Base-by-base conservation (phyloP, 2,113 vertebrate genomes). In the Esox niger region DNA sequence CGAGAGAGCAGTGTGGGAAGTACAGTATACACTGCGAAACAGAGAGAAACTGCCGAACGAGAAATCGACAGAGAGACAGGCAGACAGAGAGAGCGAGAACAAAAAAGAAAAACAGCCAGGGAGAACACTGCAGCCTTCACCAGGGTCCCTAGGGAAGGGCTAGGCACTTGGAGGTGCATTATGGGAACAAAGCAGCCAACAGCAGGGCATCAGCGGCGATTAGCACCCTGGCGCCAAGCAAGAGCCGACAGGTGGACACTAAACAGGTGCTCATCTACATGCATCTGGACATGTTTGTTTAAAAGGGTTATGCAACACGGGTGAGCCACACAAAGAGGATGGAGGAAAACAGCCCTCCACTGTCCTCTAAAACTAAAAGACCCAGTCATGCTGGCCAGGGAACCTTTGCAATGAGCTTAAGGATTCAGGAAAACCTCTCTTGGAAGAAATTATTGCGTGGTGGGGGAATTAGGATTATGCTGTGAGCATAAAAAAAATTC, bases 221-320 rank as follows among this genome's bases (percentile, higher is more conserved):
- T 84, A 85, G 80, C 29, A 32, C 6, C 1, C 47, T 68, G 2
- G 56, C 49, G 25, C 47, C 29, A 38, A 21, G 61, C 31, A 35
- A 6, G 1, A 10, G 63, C 5, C 0, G 70, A 79, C 79, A 83
- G 77, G 73, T 83, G 83, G 73, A 64, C 57, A 7, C 62, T 26
- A 61, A 79, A 66, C 83, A 81, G 79, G 77, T 86, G 84, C 74
- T 78, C 79, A 81, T 85, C 79, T 83, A 70, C 75, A 83, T 82
- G 66, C 73, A 70, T 67, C 71, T 79, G 61, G 67, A n/a, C 35
- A 38, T 38, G 35, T 38, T 38, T 11, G 5, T 38, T 5, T 38
- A 6, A 38, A 38, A 6, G 35, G 5, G 35, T 38, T n/a, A n/a
- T n/a, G n/a, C n/a, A n/a, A n/a, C n/a, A n/a, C 11, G 13, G 17